Evolutionary conservation across 1,140 invertebrate species (phyloP).

Genomic region (Drosophila prosaltans): DNA sequence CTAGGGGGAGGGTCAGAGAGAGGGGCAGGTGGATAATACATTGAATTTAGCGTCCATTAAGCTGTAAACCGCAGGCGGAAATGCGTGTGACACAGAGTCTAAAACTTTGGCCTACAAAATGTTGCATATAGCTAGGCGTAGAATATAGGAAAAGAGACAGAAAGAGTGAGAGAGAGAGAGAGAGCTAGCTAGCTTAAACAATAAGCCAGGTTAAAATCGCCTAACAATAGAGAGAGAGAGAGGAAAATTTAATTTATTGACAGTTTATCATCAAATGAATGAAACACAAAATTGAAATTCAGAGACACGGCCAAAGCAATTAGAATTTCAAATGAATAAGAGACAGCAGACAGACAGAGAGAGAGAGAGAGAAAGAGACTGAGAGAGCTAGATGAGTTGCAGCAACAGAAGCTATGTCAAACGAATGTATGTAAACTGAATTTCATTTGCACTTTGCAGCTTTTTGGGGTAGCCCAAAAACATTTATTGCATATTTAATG

Average conservation of each 20-base stretch:
- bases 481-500: conserved; percentile 79
- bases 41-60: conserved; percentile 15
- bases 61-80: conserved; percentile 37
- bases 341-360: not conserved
- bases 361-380: not conserved
- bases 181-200: too few species aligned
- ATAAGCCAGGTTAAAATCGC: conserved; percentile 5
- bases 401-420: conserved; percentile 47
- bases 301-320: conserved; percentile 55
- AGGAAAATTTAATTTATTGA: conserved; percentile 35
- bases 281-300: conserved; percentile 16
- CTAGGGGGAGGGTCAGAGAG: not conserved
- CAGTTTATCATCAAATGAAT: conserved; percentile 3
- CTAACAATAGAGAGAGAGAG: conserved; percentile 5
- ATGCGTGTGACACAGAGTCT: conserved; percentile 48
- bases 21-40: not conserved
- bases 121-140: not conserved
- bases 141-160: too few species aligned
- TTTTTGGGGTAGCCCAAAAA: conserved; percentile 35
- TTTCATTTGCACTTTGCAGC: conserved; percentile 59
- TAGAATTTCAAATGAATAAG: conserved; percentile 74
- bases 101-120: conserved; percentile 24
- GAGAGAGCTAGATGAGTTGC: conserved; percentile 6
- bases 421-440: conserved; percentile 33
- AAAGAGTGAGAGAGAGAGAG: too few species aligned